Base-by-base conservation (phyloP, 2,113 vertebrate genomes). In the Tautogolabrus adspersus region DNA sequence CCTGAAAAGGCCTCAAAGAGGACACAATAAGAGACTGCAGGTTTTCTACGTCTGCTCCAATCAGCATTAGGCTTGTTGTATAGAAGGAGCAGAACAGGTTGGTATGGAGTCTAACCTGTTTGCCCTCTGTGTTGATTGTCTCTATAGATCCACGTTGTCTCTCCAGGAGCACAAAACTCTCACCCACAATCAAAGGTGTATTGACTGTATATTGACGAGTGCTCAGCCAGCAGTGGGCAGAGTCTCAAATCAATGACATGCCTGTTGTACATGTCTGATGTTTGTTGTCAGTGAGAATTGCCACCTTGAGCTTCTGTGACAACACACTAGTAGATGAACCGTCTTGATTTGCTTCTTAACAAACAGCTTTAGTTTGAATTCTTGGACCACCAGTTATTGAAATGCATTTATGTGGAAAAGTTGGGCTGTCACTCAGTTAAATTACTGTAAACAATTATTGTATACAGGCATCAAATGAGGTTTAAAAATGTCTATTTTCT, bases 161-260 rank as follows among this genome's bases (percentile, higher is more conserved):
- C 82, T 85, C 90, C 84, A 86, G 74, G 64, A 88, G 82, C 85
- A 89, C 88, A 91, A 87, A 93, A 91, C 91, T 92, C 86, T 92
- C 83, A 85, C 87, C 89, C 90, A 91, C 91, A 90, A 91, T 92
- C 92, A 94, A 90, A 86, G 82, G 86, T 44, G 76, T 90, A 95
- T 95, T 91, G 95, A 95, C 93, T 83, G 84, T 26, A 84, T 86
- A 83, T 91, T 89, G 92, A 92, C 81, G 88, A 90, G 77, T 86
- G 42, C 83, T 90, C 89, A 75, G 79, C 66, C 85, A 67, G 87
- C 93, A 85, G 73, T 83, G 79, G 80, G 44, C 60, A 83, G 72
- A 93, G 94, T 91, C 76, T 79, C 66, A 89, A 92, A 94, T 95
- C 94, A 93, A 93, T 94, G 84, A 88, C 82, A 65, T 71, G 79